These are phyloP conservation scores for Eupithecia subumbrata DNA, from an alignment of 2,888 invertebrate genomes.

Conservation along the genomic window DNA sequence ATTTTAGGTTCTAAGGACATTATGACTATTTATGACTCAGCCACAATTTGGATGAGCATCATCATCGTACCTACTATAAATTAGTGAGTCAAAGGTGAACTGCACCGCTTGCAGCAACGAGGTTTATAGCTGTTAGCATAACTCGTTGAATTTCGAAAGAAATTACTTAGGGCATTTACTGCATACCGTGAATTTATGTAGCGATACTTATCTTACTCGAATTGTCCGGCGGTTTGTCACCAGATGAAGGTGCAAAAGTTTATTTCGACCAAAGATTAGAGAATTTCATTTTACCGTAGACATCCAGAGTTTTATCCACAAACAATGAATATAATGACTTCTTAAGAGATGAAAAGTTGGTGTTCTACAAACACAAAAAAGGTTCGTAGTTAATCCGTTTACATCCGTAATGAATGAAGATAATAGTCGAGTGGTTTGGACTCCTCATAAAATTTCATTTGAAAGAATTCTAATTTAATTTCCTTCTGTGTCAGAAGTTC, in stretches of 20 bases:
- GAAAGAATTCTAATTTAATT: not conserved
- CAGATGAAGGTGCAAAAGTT: not conserved
- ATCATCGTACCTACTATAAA: constrained; percentile 44
- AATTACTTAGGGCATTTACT: constrained; percentile 16
- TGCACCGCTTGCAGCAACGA: constrained; percentile 43
- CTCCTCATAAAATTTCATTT: too few species aligned
- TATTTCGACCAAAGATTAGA: too few species aligned
- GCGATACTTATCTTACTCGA: not conserved
- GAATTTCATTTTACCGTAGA: too few species aligned
- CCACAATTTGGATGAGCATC: constrained; percentile 44
- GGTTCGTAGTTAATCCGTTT: too few species aligned
- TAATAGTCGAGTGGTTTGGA: too few species aligned
- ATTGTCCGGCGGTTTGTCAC: not conserved
- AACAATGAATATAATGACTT: too few species aligned
- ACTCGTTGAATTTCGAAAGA: constrained; percentile 32
- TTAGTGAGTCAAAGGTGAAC: constrained; percentile 56
- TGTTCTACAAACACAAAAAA: too few species aligned
- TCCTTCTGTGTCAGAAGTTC: not conserved
- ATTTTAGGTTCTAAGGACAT: not conserved
- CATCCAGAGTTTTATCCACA: too few species aligned
- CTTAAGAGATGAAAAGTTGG: too few species aligned
- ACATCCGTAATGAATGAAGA: not conserved
- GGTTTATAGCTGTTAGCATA: constrained; percentile 22
- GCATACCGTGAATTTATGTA: constrained; percentile 8
- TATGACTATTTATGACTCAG: not conserved